These are phyloP conservation scores for Podargus strigoides DNA, from an alignment of 2,797 vertebrate genomes.

Conservation along the genomic window DNA sequence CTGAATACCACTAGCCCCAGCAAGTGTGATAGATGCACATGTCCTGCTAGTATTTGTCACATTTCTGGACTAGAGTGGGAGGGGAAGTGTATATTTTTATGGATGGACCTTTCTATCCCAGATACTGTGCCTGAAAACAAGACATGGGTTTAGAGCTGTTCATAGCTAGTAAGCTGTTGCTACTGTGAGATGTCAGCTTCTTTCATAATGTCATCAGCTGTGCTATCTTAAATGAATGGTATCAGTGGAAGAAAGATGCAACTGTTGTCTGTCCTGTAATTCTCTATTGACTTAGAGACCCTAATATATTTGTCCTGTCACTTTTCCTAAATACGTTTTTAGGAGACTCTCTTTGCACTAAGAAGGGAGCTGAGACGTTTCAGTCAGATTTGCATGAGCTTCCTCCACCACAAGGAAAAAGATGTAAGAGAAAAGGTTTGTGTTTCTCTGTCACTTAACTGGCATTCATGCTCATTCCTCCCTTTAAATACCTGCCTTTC, in stretches of 20 bases:
- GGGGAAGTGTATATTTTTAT: not conserved
- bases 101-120: not conserved
- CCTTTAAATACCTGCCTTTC: not conserved
- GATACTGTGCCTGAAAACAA: not conserved
- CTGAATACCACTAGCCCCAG: not conserved
- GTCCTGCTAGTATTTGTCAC: not conserved
- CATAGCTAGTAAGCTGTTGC: not conserved
- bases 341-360: conserved; percentile 79
- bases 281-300: not conserved
- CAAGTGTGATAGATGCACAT: not conserved
- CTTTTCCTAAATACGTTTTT: not conserved
- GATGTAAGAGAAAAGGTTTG: conserved; percentile 81
- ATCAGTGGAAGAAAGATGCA: not conserved
- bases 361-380: conserved; percentile 78
- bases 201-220: not conserved
- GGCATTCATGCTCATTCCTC: not conserved
- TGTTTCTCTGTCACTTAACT: not conserved
- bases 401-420: conserved; percentile 76
- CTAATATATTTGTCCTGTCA: not conserved
- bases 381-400: conserved; percentile 77
- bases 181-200: not conserved
- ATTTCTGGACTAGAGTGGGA: not conserved
- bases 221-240: not conserved
- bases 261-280: not conserved
- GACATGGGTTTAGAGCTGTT: not conserved